phyloP scores from a whole-genome alignment of 2,113 vertebrate species.

The Oplegnathus fasciatus region DNA sequence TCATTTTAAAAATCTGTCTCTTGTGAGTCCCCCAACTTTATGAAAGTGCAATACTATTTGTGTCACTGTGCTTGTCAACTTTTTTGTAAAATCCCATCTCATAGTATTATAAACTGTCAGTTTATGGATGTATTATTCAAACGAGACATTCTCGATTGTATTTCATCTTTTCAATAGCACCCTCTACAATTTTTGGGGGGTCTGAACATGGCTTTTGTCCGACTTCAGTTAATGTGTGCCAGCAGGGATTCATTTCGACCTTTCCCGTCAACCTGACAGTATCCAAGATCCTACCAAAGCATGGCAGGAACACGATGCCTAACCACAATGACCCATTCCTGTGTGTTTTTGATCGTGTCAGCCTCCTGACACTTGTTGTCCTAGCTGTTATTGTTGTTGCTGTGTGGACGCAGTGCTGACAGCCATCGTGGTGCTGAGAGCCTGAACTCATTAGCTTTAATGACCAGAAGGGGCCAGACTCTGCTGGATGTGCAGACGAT shows the following conservation, averaged over 20 bases:
- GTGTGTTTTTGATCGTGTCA: background rate
- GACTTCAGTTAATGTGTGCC: background rate
- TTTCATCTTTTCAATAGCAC: background rate
- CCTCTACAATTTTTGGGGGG: background rate
- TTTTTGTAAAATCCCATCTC: no score
- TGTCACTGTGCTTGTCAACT: no score
- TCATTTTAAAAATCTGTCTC: no score
- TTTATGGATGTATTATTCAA: background rate
- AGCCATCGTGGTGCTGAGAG: constrained; percentile 44
- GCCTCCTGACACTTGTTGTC: constrained; percentile 31
- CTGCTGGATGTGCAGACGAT: constrained; percentile 41
- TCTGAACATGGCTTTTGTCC: background rate
- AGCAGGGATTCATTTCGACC: background rate
- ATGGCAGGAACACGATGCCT: background rate
- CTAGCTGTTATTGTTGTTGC: constrained; percentile 30
- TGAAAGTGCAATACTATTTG: no score
- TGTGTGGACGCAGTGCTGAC: constrained; percentile 40
- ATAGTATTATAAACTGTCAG: no score
- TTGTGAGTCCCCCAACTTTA: no score
- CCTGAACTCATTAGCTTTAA: constrained; percentile 71
- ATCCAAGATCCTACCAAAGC: background rate
- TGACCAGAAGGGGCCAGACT: constrained; percentile 47
- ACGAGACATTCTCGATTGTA: background rate
- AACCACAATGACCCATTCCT: constrained; percentile 4
- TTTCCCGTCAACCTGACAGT: background rate